phyloP scores from a whole-genome alignment of 2,797 vertebrate genomes.

The Hybognathus amarus region DNA sequence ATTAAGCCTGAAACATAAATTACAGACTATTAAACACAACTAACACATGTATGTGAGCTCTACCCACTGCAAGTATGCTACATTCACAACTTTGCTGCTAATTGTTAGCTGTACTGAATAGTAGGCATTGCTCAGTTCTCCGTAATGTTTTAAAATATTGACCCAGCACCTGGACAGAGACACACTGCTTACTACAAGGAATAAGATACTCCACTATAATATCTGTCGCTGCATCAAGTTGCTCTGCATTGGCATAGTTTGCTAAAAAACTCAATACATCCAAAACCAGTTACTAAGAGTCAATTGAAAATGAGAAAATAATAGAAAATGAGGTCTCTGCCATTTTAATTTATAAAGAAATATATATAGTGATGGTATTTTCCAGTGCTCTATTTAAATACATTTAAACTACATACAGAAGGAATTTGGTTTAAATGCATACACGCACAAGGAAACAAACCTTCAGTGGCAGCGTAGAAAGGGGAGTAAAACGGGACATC shows the following conservation, averaged over 20 bases:
- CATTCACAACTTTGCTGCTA: neutral
- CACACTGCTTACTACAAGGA: neutral
- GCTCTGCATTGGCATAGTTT: neutral
- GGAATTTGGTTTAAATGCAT: neutral
- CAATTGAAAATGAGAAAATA: neutral
- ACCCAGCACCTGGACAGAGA: neutral
- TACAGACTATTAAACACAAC: conserved; percentile 16
- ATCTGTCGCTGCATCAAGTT: neutral
- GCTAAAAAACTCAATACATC: neutral
- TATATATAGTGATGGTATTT: neutral
- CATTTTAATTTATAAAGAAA: neutral
- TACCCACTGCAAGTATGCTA: neutral
- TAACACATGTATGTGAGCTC: conserved; percentile 18
- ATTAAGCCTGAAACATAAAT: conserved; percentile 78
- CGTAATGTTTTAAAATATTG: neutral
- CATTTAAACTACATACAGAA: neutral
- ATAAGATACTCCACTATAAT: neutral
- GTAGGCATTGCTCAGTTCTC: neutral
- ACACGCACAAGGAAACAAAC: conserved; percentile 63
- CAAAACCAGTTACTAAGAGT: neutral
- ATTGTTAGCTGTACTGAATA: neutral
- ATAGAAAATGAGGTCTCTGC: neutral
- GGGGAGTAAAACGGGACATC: conserved; percentile 90
- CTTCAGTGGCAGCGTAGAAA: conserved; percentile 85
- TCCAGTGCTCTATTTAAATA: neutral